Evolutionary conservation across 2,888 invertebrate species (phyloP), one percentile per base, ranked within the genome.

Genomic region (Hanleya hanleyi): DNA sequence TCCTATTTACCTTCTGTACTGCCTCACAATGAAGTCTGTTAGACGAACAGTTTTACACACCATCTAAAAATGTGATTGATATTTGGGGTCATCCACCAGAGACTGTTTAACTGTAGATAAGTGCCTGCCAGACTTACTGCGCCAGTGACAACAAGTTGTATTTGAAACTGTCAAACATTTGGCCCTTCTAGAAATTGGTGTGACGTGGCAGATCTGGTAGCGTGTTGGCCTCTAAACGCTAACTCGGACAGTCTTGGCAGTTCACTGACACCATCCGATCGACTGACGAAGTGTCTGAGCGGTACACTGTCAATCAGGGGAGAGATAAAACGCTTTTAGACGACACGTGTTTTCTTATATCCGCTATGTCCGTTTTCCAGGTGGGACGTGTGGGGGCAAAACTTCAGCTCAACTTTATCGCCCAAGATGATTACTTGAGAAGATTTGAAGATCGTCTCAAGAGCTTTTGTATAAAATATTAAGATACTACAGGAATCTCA

Each of bases 271-370:
- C 15, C 29, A 32, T 57, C 57, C 12, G 3, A 22, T 29, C 29
- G 29, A 18, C 22, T 15, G 57, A 4, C 22, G 22, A 22, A 1
- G 22, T 12, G 5, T 9, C 57, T 22, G 26, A 26, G 1, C 29
- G 18, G 57, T 26, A 57, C 57, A 57, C 57, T 57, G 57, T 57
- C 57, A 57, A 57, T 57, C 57, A 57, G 12, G 15, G 12, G 22
- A 9, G 15, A 22, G 57, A 57, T 57, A 57, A 57, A 4, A 18
- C 12, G 57, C 32, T 57, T 57, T 57, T 29, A 57, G 29, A 57
- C 1, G 57, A 57, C 57, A 29, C 26, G 26, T 57, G 57, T 57
- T 57, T 57, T 4, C 12, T n/a, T n/a, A n/a, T n/a, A n/a, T n/a
- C n/a, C n/a, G n/a, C n/a, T n/a, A n/a, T n/a, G n/a, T n/a, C n/a